phyloP scores from a whole-genome alignment of 2,797 vertebrate species.

The Poeciliopsis turneri region DNA sequence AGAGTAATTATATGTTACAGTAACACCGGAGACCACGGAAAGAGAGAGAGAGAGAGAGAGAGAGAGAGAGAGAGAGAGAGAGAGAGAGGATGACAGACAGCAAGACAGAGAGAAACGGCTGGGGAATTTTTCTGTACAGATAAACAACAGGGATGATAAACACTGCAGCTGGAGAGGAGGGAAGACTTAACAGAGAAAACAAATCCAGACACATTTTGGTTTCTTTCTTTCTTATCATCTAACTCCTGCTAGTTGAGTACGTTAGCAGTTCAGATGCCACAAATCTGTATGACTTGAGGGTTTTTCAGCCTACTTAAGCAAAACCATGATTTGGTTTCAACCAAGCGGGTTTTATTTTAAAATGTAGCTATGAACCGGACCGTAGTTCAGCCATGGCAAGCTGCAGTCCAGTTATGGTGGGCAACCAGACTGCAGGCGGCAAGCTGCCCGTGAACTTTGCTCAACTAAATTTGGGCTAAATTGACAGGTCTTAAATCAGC shows the following conservation, averaged over 20 bases:
- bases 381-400: not conserved
- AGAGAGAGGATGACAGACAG: constrained; percentile 13
- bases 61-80: constrained; percentile 29
- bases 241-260: constrained; percentile 29
- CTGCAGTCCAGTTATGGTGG: not conserved
- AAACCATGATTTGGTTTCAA: constrained; percentile 2
- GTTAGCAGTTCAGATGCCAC: constrained; percentile 21
- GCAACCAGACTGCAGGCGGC: not conserved
- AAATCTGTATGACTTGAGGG: constrained; percentile 28
- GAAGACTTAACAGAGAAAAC: constrained; percentile 38
- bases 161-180: constrained; percentile 60
- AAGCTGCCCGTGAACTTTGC: not conserved
- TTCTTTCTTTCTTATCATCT: constrained; percentile 9
- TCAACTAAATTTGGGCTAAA: not conserved
- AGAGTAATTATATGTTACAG: constrained; percentile 83
- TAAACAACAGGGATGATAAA: constrained; percentile 74
- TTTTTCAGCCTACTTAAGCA: constrained; percentile 6
- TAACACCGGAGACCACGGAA: constrained; percentile 60
- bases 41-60: constrained; percentile 53
- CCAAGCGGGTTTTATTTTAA: not conserved
- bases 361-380: not conserved
- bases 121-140: constrained; percentile 60
- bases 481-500: not conserved
- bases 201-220: constrained; percentile 38
- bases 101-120: constrained; percentile 49